Evolutionary conservation across 2,888 invertebrate species (phyloP), one percentile per base, ranked within the genome.

Genomic region (Tethea ocularis): DNA sequence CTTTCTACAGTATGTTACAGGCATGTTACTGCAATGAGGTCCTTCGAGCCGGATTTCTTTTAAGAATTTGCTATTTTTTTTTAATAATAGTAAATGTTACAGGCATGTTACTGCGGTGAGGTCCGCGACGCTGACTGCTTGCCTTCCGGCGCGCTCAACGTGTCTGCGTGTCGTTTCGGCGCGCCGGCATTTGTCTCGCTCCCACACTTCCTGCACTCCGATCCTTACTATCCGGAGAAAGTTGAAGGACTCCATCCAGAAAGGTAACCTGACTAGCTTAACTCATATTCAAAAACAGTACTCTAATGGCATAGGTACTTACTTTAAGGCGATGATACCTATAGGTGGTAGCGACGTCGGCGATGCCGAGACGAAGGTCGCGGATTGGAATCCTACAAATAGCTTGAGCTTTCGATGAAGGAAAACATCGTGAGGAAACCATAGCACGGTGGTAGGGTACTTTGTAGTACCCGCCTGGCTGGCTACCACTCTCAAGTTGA

Each of bases 111-210:
- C 86, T 96, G 96, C 74, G 86, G 89, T 20, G 82, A 82, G 24
- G 74, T 72, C 0, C 80, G 93, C 0, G 88, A 94, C 68, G 36
- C 22, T 0, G 62, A 89, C 72, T 95, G 95, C 70, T 78, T 94
- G 51, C 88, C 86, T 0, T 15, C 91, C 26, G 97, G 97, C 7
- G 94, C 95, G 0, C 93, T 97, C 10, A 95, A 97, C 79, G 95
- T 97, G 69, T 96, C 96, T 0, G 83, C 85, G 29, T 97, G 97
- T 77, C 95, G 96, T 64, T 95, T 93, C 84, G 96, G 96, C 57
- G 97, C 97, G n/a, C 98, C 98, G 0, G 96, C 96, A 15, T 96
- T 96, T 84, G 94, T 97, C 24, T 96, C 97, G 0, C 95, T 95
- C 72, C 98, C 98, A 0, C 97, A 98, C 83, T 97, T 97, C 88